phyloP scores from a whole-genome alignment of 2,797 vertebrate species.

The Todus mexicanus region DNA sequence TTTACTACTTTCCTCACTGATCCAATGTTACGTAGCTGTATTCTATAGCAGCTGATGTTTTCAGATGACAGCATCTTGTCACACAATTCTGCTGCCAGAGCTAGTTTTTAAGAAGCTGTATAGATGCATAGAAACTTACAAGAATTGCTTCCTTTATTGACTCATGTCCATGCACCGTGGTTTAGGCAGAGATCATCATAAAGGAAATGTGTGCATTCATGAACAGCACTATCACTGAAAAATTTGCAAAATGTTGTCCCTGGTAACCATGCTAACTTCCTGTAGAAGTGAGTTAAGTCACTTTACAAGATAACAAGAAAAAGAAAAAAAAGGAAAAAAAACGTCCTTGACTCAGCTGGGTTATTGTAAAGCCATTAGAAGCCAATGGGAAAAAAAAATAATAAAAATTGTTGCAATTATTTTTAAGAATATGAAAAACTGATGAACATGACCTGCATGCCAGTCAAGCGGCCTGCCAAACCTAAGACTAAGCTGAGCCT shows the following conservation, averaged over 20 bases:
- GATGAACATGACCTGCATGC: accelerated
- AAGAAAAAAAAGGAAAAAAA: background rate
- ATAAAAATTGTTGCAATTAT: background rate
- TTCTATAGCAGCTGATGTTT: background rate
- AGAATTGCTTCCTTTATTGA: slow-evolving; percentile 46
- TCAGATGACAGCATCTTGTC: background rate
- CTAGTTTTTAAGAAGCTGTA: background rate
- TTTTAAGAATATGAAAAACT: background rate
- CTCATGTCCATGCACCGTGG: slow-evolving; percentile 30
- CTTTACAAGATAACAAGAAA: background rate
- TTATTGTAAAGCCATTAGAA: background rate
- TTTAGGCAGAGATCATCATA: background rate
- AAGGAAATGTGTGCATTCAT: background rate
- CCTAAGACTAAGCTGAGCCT: background rate
- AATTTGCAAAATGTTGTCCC: background rate
- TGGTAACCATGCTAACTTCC: background rate
- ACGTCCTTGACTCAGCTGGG: background rate
- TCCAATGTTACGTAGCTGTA: background rate
- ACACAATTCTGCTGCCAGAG: background rate
- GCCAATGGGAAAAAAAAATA: background rate
- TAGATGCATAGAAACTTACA: background rate
- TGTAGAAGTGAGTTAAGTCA: background rate
- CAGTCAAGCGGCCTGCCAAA: background rate
- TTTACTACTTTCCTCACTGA: background rate
- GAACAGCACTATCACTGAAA: background rate